Evolutionary conservation across 2,888 invertebrate genomes (phyloP).

Genomic region (Hermaeophaga mercurialis): DNA sequence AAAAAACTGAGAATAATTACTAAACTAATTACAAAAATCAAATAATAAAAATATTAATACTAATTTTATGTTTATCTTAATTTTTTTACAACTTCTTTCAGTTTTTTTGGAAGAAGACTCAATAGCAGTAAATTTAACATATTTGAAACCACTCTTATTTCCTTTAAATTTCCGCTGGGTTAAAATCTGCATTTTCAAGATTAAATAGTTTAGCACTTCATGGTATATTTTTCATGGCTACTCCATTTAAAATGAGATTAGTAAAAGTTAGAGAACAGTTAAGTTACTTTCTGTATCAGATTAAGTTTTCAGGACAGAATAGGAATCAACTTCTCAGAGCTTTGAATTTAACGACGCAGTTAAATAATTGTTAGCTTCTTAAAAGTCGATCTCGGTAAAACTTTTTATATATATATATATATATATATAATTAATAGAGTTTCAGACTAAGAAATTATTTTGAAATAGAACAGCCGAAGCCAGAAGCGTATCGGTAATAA

Average conservation of each 20-base stretch:
- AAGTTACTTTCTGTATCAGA: constrained; percentile 8
- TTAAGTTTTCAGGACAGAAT: neutral
- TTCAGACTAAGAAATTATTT: too few relatives aligned
- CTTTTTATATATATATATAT: neutral
- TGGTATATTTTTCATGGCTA: neutral
- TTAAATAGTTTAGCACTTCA: neutral
- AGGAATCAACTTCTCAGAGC: neutral
- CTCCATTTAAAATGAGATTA: constrained; percentile 1
- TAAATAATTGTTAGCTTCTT: neutral
- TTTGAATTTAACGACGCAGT: neutral
- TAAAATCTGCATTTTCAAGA: neutral
- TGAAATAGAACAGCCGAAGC: too few relatives aligned
- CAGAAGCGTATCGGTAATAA: too few relatives aligned
- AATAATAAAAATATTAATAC: too few relatives aligned
- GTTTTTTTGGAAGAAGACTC: too few relatives aligned
- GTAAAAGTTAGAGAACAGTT: constrained; percentile 3
- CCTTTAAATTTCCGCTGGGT: neutral
- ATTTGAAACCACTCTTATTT: neutral
- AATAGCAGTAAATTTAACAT: too few relatives aligned
- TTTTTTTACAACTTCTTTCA: too few relatives aligned
- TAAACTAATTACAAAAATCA: too few relatives aligned
- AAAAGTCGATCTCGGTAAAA: constrained; percentile 1
- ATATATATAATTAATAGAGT: neutral
- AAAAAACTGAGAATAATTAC: too few relatives aligned
- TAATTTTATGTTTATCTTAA: too few relatives aligned